A percentile compares a stretch with the other conserved stretches of the same genome.
Evolutionary conservation across 2,113 vertebrate genomes (phyloP).

Genomic region (Parotia lawesii): DNA sequence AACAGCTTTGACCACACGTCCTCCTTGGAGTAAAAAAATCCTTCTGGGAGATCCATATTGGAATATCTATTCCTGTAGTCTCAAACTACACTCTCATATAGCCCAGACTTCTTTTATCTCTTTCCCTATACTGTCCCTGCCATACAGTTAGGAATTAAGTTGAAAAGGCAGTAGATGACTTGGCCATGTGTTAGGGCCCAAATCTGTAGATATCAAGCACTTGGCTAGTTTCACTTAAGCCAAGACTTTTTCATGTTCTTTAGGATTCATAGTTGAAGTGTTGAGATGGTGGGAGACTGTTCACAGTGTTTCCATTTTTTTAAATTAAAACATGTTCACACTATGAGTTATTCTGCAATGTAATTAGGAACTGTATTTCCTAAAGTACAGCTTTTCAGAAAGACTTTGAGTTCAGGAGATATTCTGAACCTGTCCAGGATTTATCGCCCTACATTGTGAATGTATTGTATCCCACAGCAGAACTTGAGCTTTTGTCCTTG

Average conservation of each 20-base stretch:
- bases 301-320: neutral
- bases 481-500: slow-evolving; percentile 19
- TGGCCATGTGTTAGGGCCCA: neutral
- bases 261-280: neutral
- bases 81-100: neutral
- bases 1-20: neutral
- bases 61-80: neutral
- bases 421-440: neutral
- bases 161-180: neutral
- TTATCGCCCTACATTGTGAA: neutral
- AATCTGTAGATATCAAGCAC: neutral
- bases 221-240: neutral
- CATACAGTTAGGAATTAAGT: neutral
- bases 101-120: neutral
- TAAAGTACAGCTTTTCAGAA: neutral
- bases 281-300: neutral
- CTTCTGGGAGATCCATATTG: accelerated
- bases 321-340: neutral
- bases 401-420: neutral
- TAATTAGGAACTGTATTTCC: neutral
- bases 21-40: neutral
- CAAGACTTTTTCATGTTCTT: neutral
- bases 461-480: neutral
- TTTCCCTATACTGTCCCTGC: neutral
- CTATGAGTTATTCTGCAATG: neutral